Conservation (phyloP, 1,140 invertebrate species). For the Leguminivora glycinivorella region DNA sequence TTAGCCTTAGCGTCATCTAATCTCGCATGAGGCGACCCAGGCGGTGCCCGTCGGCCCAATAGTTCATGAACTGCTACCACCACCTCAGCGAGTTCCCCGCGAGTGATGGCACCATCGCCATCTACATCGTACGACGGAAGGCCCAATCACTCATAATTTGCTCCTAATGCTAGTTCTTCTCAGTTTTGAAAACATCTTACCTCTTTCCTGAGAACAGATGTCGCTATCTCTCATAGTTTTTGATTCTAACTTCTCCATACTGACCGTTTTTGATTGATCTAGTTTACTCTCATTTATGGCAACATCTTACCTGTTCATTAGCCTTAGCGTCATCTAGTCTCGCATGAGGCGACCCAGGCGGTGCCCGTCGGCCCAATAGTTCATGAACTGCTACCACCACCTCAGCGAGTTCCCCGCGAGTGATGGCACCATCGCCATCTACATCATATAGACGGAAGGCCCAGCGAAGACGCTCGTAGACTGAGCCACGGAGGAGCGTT, state of each 20-base stretch:
- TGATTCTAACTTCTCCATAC: no score
- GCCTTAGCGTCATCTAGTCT: constrained; percentile 86
- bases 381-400: constrained; percentile 96
- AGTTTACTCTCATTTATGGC: constrained; percentile 82
- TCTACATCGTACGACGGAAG: no score
- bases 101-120: constrained; percentile 95
- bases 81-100: constrained; percentile 93
- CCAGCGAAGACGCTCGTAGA: constrained; percentile 95
- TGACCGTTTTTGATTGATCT: no score
- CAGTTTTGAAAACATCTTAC: constrained; percentile 70
- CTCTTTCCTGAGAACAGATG: constrained; percentile 87
- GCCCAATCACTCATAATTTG: constrained; percentile 95
- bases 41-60: constrained; percentile 86
- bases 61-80: constrained; percentile 95
- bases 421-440: constrained; percentile 96
- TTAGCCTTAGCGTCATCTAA: constrained; percentile 87
- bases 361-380: constrained; percentile 88
- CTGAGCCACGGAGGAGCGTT: constrained; percentile 91
- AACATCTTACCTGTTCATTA: constrained; percentile 82
- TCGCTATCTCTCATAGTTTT: constrained; percentile 95
- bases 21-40: constrained; percentile 83
- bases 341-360: constrained; percentile 84
- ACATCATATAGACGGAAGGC: constrained; percentile 97
- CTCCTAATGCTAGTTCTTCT: constrained; percentile 87
- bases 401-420: constrained; percentile 92